Evolutionary conservation across 30 jellyfish, hydroid and myxozoan genomes (phyloP).

Genomic region (Aurelia sp.): DNA sequence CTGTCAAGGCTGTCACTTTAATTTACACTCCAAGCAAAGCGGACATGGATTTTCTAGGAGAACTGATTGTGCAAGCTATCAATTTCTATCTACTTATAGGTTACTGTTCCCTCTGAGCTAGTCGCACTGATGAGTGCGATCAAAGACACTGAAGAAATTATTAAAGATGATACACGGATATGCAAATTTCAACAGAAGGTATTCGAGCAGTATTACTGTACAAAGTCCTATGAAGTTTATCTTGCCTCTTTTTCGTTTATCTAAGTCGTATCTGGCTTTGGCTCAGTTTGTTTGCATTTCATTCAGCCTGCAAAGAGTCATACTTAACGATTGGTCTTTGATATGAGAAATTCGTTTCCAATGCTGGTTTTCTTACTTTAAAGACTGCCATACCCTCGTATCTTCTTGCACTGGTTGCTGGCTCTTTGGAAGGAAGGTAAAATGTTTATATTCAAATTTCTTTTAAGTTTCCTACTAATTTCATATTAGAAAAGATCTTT

Average conservation of each 20-base stretch:
- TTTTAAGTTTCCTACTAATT: no score
- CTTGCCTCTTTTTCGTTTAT: not conserved
- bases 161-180: slow-evolving; percentile 51
- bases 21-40: no score
- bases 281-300: no score
- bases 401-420: slow-evolving; percentile 92
- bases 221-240: not conserved
- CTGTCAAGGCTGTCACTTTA: no score
- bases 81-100: slow-evolving; percentile 39
- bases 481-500: no score
- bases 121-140: slow-evolving; percentile 96
- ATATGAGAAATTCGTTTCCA: no score
- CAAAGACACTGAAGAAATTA: slow-evolving; percentile 37
- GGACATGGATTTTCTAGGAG: no score
- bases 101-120: slow-evolving; percentile 71
- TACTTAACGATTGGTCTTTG: no score
- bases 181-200: slow-evolving; percentile 93
- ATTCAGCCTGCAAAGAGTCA: no score
- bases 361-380: not conserved
- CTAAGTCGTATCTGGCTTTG: no score
- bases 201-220: not conserved
- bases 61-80: not conserved
- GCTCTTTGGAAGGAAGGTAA: slow-evolving; percentile 90
- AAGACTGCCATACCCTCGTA: slow-evolving; percentile 93
- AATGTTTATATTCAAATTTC: not conserved